Evolutionary conservation across 2,113 vertebrate genomes (phyloP).

Genomic region (Stictonetta naevosa): DNA sequence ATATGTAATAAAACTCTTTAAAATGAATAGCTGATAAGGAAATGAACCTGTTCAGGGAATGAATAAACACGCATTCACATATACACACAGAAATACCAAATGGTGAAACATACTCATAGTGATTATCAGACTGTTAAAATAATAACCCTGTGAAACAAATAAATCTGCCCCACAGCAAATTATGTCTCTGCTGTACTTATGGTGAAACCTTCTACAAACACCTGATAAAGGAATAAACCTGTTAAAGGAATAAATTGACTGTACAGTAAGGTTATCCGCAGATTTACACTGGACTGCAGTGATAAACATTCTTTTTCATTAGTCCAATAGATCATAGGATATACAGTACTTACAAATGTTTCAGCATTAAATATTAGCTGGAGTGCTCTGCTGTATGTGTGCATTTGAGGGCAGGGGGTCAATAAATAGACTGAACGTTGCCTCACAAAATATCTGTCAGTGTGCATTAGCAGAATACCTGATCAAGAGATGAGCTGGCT

Average conservation of each 20-base stretch:
- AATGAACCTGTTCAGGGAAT: constrained; percentile 62
- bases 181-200: constrained; percentile 60
- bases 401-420: constrained; percentile 63
- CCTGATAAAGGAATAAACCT: constrained; percentile 77
- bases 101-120: constrained; percentile 71
- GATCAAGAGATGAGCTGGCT: constrained; percentile 52
- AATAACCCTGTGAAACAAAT: constrained; percentile 63
- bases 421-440: constrained; percentile 64
- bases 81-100: constrained; percentile 68
- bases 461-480: constrained; percentile 58
- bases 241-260: constrained; percentile 79
- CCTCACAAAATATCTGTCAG: constrained; percentile 60
- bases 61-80: constrained; percentile 57
- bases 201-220: constrained; percentile 66
- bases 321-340: constrained; percentile 79
- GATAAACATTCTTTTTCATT: constrained; percentile 79
- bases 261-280: constrained; percentile 75
- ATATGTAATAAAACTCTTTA: constrained; percentile 57
- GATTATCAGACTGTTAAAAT: constrained; percentile 72
- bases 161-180: constrained; percentile 68
- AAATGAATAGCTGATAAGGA: constrained; percentile 61
- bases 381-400: constrained; percentile 16
- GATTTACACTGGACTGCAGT: constrained; percentile 70
- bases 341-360: constrained; percentile 73
- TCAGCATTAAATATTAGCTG: constrained; percentile 65